Percentiles rank a stretch among this genome's conserved stretches.
Evolutionary conservation across 2,888 invertebrate genomes (phyloP).

Genomic region (Polylopha cassiicola): DNA sequence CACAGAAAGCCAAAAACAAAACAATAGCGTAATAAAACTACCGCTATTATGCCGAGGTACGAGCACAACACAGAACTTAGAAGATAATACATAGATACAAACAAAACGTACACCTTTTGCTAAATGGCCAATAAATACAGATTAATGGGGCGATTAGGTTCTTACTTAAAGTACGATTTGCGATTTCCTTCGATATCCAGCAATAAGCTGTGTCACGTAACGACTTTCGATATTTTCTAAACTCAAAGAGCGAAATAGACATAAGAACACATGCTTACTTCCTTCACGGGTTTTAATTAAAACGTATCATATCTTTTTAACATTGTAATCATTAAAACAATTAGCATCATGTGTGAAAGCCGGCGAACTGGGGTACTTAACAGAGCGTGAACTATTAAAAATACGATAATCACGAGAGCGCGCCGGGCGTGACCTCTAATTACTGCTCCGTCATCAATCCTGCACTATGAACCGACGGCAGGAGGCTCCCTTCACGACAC

Average conservation of each 20-base stretch:
- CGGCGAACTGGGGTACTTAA: slow-evolving; percentile 42
- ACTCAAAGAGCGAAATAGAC: slow-evolving; percentile 1
- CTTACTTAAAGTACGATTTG: no score
- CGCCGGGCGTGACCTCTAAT: slow-evolving; percentile 9
- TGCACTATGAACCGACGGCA: slow-evolving; percentile 3
- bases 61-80: not conserved
- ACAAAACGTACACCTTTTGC: slow-evolving; percentile 15
- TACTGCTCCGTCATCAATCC: slow-evolving; percentile 18
- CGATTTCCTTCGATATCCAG: slow-evolving; percentile 7
- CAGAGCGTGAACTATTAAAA: slow-evolving; percentile 55
- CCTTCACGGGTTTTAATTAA: slow-evolving; percentile 22
- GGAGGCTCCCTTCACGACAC: slow-evolving; percentile 23
- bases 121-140: slow-evolving; percentile 17
- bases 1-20: no score
- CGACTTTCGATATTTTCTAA: slow-evolving; percentile 15
- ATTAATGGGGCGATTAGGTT: slow-evolving; percentile 13
- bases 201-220: no score
- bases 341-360: slow-evolving; percentile 52
- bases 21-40: no score
- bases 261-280: slow-evolving; percentile 7
- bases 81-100: slow-evolving; percentile 1
- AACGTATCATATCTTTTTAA: not conserved
- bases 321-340: slow-evolving; percentile 33
- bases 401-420: slow-evolving; percentile 21
- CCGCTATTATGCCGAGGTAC: no score